These are phyloP conservation scores for Sclerodermus sp. DNA, from an alignment of 2,888 invertebrate species.

Conservation along the genomic window DNA sequence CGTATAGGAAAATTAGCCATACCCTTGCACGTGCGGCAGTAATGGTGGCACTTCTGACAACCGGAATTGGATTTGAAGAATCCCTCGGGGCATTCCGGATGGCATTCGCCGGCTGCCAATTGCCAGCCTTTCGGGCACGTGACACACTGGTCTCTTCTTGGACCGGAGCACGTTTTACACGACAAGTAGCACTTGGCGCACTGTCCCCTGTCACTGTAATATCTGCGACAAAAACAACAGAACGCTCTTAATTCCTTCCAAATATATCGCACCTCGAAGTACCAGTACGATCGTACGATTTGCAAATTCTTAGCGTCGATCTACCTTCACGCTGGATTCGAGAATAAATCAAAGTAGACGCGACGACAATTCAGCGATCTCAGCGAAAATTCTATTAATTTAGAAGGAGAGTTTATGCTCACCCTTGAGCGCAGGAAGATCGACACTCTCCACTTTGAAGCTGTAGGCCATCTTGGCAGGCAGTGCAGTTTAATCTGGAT, in stretches of 20 bases:
- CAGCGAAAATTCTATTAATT: no score
- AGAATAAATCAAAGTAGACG: no score
- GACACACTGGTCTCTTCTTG: constrained; percentile 82
- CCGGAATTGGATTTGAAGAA: constrained; percentile 81
- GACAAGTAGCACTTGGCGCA: constrained; percentile 84
- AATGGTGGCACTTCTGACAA: constrained; percentile 87
- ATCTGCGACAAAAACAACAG: constrained; percentile 60
- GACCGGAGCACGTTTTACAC: constrained; percentile 84
- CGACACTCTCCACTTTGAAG: constrained; percentile 83
- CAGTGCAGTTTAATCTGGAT: constrained; percentile 78
- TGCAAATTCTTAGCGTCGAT: no score
- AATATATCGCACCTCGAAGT: no score
- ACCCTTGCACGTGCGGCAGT: constrained; percentile 86
- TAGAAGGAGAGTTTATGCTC: no score
- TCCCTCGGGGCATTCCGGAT: constrained; percentile 83
- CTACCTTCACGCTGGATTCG: no score
- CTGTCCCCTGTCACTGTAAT: constrained; percentile 82
- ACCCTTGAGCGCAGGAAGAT: constrained; percentile 76
- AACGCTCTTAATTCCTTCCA: background rate
- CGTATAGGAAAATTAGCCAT: no score
- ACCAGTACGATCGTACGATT: no score
- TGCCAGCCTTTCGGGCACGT: constrained; percentile 80
- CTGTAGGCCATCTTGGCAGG: constrained; percentile 74
- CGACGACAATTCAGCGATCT: no score
- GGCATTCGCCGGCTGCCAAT: constrained; percentile 81